A percentile compares a stretch with the other conserved stretches of the same genome.
Conservation (phyloP, 2,888 invertebrate genomes). For the Cheiracanthium punctorium region DNA sequence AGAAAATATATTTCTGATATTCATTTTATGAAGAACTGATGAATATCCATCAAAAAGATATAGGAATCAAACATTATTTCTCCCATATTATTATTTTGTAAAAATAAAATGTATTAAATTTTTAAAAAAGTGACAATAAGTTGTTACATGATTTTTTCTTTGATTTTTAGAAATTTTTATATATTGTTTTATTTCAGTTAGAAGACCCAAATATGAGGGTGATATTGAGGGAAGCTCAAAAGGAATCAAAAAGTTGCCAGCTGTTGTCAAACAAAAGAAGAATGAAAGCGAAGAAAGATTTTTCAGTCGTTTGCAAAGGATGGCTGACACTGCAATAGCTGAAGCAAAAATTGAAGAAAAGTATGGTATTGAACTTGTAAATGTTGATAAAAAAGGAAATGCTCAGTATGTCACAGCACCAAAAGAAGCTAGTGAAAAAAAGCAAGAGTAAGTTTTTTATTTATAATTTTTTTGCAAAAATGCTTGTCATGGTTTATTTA, state of each 20-base stretch:
- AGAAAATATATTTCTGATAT: too few species aligned
- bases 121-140: not conserved
- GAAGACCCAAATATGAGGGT: conserved; percentile 36
- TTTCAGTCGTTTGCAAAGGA: conserved; percentile 36
- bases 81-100: not conserved
- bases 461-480: not conserved
- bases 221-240: conserved; percentile 23
- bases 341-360: conserved; percentile 63
- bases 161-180: not conserved
- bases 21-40: too few species aligned
- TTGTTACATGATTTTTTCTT: not conserved
- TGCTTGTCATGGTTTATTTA: too few species aligned
- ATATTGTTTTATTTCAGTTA: conserved; percentile 30
- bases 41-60: too few species aligned
- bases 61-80: not conserved
- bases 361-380: conserved; percentile 50
- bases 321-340: conserved; percentile 39
- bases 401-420: conserved; percentile 28
- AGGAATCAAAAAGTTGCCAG: conserved; percentile 20
- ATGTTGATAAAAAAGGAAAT: conserved; percentile 54
- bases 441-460: conserved; percentile 38
- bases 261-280: conserved; percentile 38
- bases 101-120: not conserved
- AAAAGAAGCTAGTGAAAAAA: conserved; percentile 35
- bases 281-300: conserved; percentile 55